A percentile compares a stretch with the other conserved stretches of the same genome.
Conservation (phyloP, 2,797 vertebrate species). For the Caiman crocodilus region DNA sequence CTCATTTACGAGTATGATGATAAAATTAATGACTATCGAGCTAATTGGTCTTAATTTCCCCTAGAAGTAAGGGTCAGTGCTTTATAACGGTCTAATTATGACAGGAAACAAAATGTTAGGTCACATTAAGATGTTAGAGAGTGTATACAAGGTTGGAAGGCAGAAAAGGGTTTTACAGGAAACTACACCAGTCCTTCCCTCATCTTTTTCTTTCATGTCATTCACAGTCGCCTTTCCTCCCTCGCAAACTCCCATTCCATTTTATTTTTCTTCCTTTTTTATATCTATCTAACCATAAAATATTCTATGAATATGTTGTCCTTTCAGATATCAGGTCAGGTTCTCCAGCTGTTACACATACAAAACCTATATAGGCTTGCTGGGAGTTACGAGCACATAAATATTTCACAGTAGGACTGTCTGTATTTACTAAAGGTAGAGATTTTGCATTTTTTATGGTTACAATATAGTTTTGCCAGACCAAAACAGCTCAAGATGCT, state of each 20-base stretch:
- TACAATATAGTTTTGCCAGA: background rate
- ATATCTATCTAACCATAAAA: background rate
- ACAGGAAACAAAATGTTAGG: conserved; percentile 15
- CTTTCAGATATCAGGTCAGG: background rate
- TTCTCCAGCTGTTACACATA: background rate
- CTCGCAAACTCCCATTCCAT: background rate
- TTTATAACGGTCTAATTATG: conserved; percentile 4
- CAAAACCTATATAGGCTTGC: background rate
- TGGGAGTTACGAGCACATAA: fast-evolving
- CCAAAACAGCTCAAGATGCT: background rate
- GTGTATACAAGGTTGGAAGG: background rate
- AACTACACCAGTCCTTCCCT: background rate
- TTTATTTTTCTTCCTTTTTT: background rate
- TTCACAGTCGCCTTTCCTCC: background rate
- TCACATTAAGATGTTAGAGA: conserved; percentile 6
- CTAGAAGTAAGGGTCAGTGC: background rate
- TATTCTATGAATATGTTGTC: background rate
- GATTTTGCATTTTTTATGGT: background rate
- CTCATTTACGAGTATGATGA: conserved; percentile 1
- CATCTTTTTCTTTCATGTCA: background rate
- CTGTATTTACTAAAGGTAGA: background rate
- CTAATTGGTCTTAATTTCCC: background rate
- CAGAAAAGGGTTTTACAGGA: background rate
- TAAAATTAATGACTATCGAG: background rate
- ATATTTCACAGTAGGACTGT: background rate